Evolutionary conservation across 2,797 vertebrate genomes (phyloP), one percentile per base, ranked within the genome.

Genomic region (Takifugu rubripes): DNA sequence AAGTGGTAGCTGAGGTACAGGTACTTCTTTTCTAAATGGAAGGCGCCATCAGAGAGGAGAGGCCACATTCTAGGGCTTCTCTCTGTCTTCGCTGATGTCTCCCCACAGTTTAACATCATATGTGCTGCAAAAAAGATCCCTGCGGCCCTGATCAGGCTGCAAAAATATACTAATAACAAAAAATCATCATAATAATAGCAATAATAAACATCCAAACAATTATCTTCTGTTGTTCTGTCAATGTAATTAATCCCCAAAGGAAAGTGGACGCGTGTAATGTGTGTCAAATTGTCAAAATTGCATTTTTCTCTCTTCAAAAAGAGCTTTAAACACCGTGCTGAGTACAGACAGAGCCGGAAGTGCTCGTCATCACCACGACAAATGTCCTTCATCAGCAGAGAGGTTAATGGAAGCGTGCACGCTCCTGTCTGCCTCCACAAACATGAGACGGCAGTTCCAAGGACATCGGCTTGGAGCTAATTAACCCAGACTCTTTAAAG

Each of bases 1-100:
- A 83, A 86, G 79, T 77, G 77, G 74, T 25, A 33, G 50, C 57
- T 51, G 24, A 59, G 52, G 47, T 54, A 55, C 26, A 61, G 56
- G 66, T 57, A 75, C 61, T 79, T 81, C 36, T 75, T 58, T 62
- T 82, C 68, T 61, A 66, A 84, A 80, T 74, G 67, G 62, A 81
- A 61, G 69, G 69, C 72, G 71, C 66, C 54, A 53, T 31, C 68
- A 49, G 45, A 71, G 59, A 64, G 59, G n/a, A 62, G 53, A 56
- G 29, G 43, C 27, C 42, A 43, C 21, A 26, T 46, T 52, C 65
- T 71, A 51, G 49, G n/a, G 25, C 44, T 17, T 54, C 24, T 5
- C 9, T 61, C 49, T 58, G 26, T 66, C 49, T 61, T 48, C 29
- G 29, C 5, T 31, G 29, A 31, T 31, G 29, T 31, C 6, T 31